phyloP scores from a whole-genome alignment of 1,140 invertebrate species.

The Nebria ingens region DNA sequence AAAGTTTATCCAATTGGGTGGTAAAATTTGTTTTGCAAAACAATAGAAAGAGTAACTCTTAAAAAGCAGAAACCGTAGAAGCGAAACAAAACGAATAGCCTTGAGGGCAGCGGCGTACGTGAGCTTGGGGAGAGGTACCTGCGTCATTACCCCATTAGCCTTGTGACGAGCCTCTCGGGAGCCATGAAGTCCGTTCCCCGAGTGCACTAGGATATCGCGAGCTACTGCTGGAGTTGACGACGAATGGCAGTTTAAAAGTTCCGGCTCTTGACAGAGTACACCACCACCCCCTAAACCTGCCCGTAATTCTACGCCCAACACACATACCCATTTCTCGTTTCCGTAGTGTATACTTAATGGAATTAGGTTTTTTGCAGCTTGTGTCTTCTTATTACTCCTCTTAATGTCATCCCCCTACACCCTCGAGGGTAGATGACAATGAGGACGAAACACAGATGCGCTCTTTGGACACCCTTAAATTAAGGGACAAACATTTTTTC shows the following conservation, averaged over 20 bases:
- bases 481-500: too few species aligned
- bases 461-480: too few species aligned
- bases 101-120: not conserved
- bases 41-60: not conserved
- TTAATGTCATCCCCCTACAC: too few species aligned
- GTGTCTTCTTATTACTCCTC: not conserved
- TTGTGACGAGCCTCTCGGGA: not conserved
- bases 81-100: not conserved
- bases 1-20: too few species aligned
- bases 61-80: not conserved
- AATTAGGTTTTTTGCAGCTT: not conserved
- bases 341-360: not conserved
- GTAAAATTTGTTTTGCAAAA: too few species aligned
- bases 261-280: not conserved
- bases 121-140: not conserved
- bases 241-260: not conserved
- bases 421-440: slow-evolving; percentile 10
- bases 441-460: slow-evolving; percentile 11
- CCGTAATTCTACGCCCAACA: not conserved
- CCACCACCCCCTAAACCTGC: too few species aligned
- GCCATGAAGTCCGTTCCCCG: not conserved
- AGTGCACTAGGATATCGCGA: not conserved
- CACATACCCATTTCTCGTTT: not conserved
- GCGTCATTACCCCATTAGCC: not conserved
- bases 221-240: not conserved